These are phyloP conservation scores for Triplophysa siluroides DNA, from an alignment of 2,113 vertebrate species.

Conservation along the genomic window DNA sequence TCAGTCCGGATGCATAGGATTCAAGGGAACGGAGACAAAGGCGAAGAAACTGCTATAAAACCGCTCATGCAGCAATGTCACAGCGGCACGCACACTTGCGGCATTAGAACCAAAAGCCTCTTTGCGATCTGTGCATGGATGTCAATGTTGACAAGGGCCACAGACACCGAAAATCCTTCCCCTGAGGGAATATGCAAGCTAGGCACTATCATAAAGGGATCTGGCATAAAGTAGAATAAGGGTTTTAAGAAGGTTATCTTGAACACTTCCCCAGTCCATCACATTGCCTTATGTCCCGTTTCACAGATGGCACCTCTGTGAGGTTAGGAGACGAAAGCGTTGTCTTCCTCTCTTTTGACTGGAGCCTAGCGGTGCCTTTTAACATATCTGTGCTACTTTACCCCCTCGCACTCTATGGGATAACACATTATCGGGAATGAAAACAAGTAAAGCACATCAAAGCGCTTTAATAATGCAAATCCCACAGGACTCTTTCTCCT, in stretches of 20 bases:
- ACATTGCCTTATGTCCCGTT: constrained; percentile 53
- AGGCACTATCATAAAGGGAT: constrained; percentile 40
- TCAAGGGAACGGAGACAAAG: constrained; percentile 10
- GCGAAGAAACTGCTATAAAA: constrained; percentile 17
- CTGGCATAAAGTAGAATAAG: constrained; percentile 40
- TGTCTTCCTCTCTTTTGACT: constrained; percentile 64
- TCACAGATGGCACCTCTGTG: constrained; percentile 60
- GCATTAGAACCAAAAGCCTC: constrained; percentile 28
- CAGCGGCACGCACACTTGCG: constrained; percentile 1
- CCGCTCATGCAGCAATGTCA: constrained; percentile 45
- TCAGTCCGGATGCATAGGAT: background rate
- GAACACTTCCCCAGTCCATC: constrained; percentile 36
- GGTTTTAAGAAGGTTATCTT: constrained; percentile 35
- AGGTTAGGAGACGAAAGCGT: constrained; percentile 69
- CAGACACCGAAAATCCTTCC: constrained; percentile 40
- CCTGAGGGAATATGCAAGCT: constrained; percentile 46
- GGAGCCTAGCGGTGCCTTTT: constrained; percentile 58
- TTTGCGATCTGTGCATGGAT: constrained; percentile 33
- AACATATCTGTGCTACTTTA: constrained; percentile 62
- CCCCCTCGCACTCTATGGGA: constrained; percentile 57
- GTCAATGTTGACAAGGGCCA: constrained; percentile 45
- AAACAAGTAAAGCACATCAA: constrained; percentile 75
- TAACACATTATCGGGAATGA: constrained; percentile 68
- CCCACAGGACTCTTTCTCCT: constrained; percentile 62
- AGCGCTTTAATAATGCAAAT: constrained; percentile 74